Base-by-base conservation (phyloP, 2,113 vertebrate genomes). In the Arenaria interpres region DNA sequence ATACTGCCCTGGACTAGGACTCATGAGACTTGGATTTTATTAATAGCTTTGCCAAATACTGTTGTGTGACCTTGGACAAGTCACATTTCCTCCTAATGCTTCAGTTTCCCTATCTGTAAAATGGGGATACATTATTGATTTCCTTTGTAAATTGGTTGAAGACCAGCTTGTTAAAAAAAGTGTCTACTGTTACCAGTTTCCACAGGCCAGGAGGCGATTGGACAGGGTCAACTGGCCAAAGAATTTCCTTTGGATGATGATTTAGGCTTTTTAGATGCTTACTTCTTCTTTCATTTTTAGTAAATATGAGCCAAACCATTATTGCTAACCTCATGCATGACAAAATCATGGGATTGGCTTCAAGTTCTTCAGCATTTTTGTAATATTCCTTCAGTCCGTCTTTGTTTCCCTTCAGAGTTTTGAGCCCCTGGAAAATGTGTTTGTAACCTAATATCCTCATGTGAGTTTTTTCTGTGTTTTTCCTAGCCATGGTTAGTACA, bases 41-140 rank as follows among this genome's bases (percentile, higher is more conserved):
- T 96, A 94, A 93, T 96, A 96, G 93, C 90, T 90, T 94, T 94
- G 75, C 90, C 93, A 93, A 74, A 88, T 93, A 77, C 85, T 74
- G 46, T 88, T 95, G 35, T 64, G 71, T 96, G 96, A 96, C 95
- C 95, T 97, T 96, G 95, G 78, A 57, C 77, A 91, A 96, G 90
- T 83, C 67, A 93, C 54, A 74, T 90, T 93, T 94, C 85, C 85
- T 94, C 54, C 66, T 76, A 91, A 66, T 53, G 50, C 85, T 93
- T 96, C 21, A 4, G 71, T 91, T 95, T 94, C 93, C 64, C 50
- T 85, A 13, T 68, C 85, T 94, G 54, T 83, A 87, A 93, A 90
- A 91, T 46, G 45, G 57, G 74, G 71, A 68, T 88, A 89, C 17
- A 5, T 69, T 89, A 96, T 69, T 94, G 93, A 96, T 95, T 90